Conservation (phyloP, 2,113 vertebrate species). For the Rattus rattus region DNA sequence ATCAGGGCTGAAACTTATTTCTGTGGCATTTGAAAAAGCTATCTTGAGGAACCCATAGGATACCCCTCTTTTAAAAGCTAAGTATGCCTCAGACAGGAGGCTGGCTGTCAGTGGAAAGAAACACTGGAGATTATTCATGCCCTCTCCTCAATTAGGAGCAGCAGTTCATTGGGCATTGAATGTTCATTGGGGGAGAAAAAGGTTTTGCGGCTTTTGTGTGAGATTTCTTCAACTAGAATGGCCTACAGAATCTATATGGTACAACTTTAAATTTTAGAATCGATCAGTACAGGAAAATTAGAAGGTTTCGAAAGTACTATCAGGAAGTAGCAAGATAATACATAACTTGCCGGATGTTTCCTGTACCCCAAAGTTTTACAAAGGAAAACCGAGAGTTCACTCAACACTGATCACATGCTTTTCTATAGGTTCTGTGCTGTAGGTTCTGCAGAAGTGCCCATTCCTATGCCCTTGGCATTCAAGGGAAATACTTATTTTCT, state of each 20-base stretch:
- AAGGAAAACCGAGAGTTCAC: neutral
- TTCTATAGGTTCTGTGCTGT: neutral
- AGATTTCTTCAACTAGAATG: slow-evolving; percentile 29
- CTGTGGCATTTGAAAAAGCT: slow-evolving; percentile 15
- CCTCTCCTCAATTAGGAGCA: slow-evolving; percentile 59
- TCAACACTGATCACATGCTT: slow-evolving; percentile 19
- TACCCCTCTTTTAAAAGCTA: neutral
- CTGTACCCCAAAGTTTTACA: neutral
- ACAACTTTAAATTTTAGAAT: slow-evolving; percentile 37
- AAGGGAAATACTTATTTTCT: neutral
- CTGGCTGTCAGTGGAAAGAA: slow-evolving; percentile 58
- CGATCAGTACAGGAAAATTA: slow-evolving; percentile 1
- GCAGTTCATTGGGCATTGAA: neutral
- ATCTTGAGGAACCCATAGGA: neutral
- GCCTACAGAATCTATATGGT: slow-evolving; percentile 35
- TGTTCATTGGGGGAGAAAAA: slow-evolving; percentile 30
- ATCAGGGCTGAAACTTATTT: neutral
- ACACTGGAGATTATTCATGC: slow-evolving; percentile 37
- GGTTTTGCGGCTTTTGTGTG: neutral
- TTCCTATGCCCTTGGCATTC: neutral
- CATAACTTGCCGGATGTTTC: slow-evolving; percentile 34
- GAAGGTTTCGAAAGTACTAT: neutral
- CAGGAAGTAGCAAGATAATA: neutral
- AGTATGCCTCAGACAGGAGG: neutral
- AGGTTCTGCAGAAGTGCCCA: neutral